Base-by-base conservation (phyloP, 2,113 vertebrate genomes). In the Phycodurus eques region DNA sequence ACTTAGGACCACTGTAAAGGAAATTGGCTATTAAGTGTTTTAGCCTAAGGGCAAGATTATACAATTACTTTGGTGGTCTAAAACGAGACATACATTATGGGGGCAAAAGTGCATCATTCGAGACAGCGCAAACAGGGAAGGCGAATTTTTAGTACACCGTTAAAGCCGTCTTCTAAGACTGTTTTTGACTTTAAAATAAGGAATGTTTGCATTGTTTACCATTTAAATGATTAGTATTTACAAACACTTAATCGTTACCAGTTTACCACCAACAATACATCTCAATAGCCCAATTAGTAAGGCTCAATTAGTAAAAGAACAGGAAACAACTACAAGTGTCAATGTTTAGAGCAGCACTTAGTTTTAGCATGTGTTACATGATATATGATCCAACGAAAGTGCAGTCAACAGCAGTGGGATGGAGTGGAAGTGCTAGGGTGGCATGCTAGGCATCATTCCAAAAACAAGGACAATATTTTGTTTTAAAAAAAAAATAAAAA, bases 391-490 rank as follows among this genome's bases (percentile, higher is more conserved):
- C 56, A 27, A 31, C 33, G 56, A 59, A 59, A 31, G 56, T 59
- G 7, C 31, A 61, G 20, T 56, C 8, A 56, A 15, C 59, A 73
- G 68, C 44, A 72, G 64, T 71, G 74, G 27, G 56, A 59, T 59
- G 19, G 74, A 66, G 54, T 56, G 53, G 68, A 73, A 84, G 67
- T 71, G 53, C 60, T 43, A 71, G 39, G 68, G 63, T 74, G 79
- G 69, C 74, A 74, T 46, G 66, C 67, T 79, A 67, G 49, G 82
- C 46, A 68, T 10, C 68, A 49, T 68, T 80, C 64, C 68, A 68
- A 85, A 78, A 83, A 83, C 75, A 78, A 85, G 80, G 85, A 73
- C 83, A 74, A 88, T 78, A 84, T 72, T 74, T 62, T 76, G 70
- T 85, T 5, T 39, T 1, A 5, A 39, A 5, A 39, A 5, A 39